Evolutionary conservation across 2,888 invertebrate species (phyloP).

Genomic region (Druceiella hillmani): DNA sequence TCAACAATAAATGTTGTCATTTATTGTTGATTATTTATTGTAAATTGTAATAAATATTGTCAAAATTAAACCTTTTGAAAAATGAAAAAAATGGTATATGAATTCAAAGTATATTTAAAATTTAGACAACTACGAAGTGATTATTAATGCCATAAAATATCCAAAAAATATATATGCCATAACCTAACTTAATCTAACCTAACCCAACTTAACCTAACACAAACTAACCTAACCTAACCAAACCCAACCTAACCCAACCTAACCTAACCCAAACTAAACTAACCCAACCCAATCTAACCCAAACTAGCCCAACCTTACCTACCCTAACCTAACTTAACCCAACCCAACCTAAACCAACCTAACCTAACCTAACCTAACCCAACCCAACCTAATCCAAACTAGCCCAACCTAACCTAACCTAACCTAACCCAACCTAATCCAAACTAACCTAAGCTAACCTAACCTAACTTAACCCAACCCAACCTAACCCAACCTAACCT

Average conservation of each 20-base stretch:
- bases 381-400: constrained; percentile 24
- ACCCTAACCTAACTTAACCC: constrained; percentile 19
- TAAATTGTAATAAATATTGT: too few relatives aligned
- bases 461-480: constrained; percentile 20
- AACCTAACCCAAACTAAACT: constrained; percentile 1
- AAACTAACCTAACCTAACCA: constrained; percentile 17
- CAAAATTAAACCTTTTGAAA: too few relatives aligned
- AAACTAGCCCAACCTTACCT: constrained; percentile 16
- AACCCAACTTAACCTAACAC: constrained; percentile 10
- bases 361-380: constrained; percentile 22
- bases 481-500: constrained; percentile 23
- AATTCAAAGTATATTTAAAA: too few relatives aligned
- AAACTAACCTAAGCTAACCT: constrained; percentile 21
- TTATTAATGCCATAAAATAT: too few relatives aligned
- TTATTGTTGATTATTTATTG: too few relatives aligned
- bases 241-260: constrained; percentile 17
- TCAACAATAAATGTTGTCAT: too few relatives aligned
- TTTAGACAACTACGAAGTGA: too few relatives aligned
- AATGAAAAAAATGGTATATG: too few relatives aligned
- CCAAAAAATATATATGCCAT: too few relatives aligned
- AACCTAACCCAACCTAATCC: constrained; percentile 19
- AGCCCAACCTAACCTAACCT: constrained; percentile 22
- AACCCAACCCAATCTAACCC: constrained; percentile 14
- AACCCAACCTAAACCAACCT: constrained; percentile 23
- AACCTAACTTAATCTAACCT: constrained; percentile 16